Conservation (phyloP, 2,797 vertebrate species). For the Aeoliscus strigatus region DNA sequence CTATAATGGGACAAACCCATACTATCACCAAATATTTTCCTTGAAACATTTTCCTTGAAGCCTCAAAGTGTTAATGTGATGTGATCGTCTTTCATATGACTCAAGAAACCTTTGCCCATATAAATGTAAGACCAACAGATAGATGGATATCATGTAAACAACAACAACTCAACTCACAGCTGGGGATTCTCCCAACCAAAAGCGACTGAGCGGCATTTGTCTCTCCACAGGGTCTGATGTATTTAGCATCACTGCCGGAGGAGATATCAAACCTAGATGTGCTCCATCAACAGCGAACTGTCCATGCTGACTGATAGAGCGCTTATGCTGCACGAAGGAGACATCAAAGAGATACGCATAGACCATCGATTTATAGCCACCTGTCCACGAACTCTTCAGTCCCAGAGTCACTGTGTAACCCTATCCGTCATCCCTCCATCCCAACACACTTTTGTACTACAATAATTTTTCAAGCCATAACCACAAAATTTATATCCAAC, state of each 20-base stretch:
- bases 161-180: slow-evolving; percentile 1
- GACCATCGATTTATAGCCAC: slow-evolving; percentile 58
- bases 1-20: too few species aligned
- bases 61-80: too few species aligned
- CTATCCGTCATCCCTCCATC: slow-evolving; percentile 28
- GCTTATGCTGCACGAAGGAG: slow-evolving; percentile 51
- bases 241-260: slow-evolving; percentile 23
- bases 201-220: slow-evolving; percentile 5
- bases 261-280: slow-evolving; percentile 35
- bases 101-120: too few species aligned
- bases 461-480: too few species aligned
- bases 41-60: too few species aligned
- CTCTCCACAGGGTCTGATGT: slow-evolving; percentile 12
- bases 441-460: not conserved
- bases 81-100: too few species aligned
- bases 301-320: slow-evolving; percentile 52
- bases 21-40: too few species aligned
- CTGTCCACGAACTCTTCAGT: slow-evolving; percentile 34
- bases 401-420: slow-evolving; percentile 57
- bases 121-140: not conserved
- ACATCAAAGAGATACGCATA: slow-evolving; percentile 55
- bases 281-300: slow-evolving; percentile 39
- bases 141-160: not conserved
- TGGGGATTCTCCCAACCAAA: not conserved
- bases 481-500: too few species aligned